These are phyloP conservation scores for Silurus meridionalis DNA, from an alignment of 2,113 vertebrate species.

Conservation along the genomic window DNA sequence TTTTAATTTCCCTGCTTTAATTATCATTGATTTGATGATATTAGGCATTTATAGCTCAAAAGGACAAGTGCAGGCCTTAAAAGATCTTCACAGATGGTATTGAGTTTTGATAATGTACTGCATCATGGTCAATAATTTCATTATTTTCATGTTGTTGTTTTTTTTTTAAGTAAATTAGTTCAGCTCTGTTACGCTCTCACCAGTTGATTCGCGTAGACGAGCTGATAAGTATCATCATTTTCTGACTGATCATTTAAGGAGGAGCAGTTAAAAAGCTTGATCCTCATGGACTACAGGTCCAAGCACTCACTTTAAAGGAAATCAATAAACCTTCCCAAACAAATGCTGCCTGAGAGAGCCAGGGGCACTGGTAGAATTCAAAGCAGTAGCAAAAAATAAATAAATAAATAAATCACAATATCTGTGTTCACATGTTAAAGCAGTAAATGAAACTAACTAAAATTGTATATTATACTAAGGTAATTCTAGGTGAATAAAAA, in stretches of 20 bases:
- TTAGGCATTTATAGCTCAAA: background rate
- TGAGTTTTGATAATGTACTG: background rate
- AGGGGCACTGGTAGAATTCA: conserved; percentile 41
- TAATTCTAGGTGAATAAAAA: background rate
- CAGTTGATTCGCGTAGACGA: conserved; percentile 29
- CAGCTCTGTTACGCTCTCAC: background rate
- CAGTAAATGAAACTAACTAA: background rate
- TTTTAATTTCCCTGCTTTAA: background rate
- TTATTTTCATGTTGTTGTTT: background rate
- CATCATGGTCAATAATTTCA: background rate
- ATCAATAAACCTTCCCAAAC: conserved; percentile 56
- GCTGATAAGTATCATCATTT: conserved; percentile 42
- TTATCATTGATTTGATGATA: background rate
- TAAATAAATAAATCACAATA: background rate
- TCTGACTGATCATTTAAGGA: conserved; percentile 41
- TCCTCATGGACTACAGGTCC: conserved; percentile 39
- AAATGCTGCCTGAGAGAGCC: conserved; percentile 42
- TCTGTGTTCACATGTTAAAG: conserved; percentile 1
- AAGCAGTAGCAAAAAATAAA: conserved; percentile 29
- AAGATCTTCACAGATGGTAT: background rate
- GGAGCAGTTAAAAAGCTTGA: conserved; percentile 47
- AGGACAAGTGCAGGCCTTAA: no score
- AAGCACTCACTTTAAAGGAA: conserved; percentile 53
- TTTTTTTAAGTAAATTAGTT: background rate
- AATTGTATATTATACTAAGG: no score